Base-by-base conservation (phyloP, 2,888 invertebrate genomes). In the Acanthopleura granulata region DNA sequence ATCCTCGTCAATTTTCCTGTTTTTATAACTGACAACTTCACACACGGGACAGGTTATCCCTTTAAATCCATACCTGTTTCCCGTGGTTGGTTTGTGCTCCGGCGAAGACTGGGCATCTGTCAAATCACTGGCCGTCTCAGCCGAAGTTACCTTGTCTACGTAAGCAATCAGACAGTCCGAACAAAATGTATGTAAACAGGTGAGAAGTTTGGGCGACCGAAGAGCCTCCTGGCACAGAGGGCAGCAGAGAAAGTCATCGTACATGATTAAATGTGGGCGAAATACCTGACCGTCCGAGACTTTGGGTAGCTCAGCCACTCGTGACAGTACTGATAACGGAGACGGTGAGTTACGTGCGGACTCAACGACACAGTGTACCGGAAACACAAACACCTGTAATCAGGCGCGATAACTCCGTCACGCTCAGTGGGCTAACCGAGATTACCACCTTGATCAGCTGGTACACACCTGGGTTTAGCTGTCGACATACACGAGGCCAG, bases 121-220 rank as follows among this genome's bases (percentile, higher is more conserved):
- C 22, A 27, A 16, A 16, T 71, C 18, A 14, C n/a, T 15, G n/a
- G 71, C 49, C n/a, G n/a, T 22, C 40, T 71, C 50, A 3, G 3
- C 40, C 1, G 40, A 49, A 40, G 25, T 40, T 49, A 49, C 40
- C 71, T 30, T 71, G 66, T 66, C 66, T n/a, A 71, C 40, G 71
- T 40, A 71, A 40, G 71, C 50, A 71, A 49, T 16, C 15, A 71
- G 71, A 49, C 71, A 71, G 22, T 71, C 71, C 71, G 40, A 49
- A 49, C 71, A 71, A 25, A 71, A 49, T n/a, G 49, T 71, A 27
- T 71, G 71, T 30, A 71, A n/a, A 71, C 71, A 71, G 71, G 18
- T 49, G 49, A 71, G 71, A 18, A 71, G n/a, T 25, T 71, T 71
- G 15, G 71, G 71, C 15, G 40, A 71, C n/a, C 50, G 25, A 40